These are phyloP conservation scores for Indicator indicator DNA, from an alignment of 2,113 vertebrate species.

Conservation along the genomic window DNA sequence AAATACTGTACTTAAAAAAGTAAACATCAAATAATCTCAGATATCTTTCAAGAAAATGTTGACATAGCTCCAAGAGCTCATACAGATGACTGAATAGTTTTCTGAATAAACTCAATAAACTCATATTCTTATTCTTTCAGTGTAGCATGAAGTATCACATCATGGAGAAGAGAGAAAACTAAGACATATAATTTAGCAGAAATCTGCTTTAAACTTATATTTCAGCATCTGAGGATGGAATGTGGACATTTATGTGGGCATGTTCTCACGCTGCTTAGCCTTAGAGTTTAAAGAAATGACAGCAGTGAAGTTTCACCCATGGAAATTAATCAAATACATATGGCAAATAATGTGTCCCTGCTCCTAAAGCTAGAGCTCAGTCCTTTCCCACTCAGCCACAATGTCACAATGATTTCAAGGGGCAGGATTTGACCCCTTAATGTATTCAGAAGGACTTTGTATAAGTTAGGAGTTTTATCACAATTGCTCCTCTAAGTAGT, in stretches of 20 bases:
- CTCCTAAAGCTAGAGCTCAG: neutral
- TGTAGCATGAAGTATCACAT: conserved; percentile 56
- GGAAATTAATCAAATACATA: neutral
- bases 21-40: conserved; percentile 82
- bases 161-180: conserved; percentile 20
- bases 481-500: conserved; percentile 65
- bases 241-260: neutral
- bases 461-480: conserved; percentile 47
- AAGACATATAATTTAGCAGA: conserved; percentile 29
- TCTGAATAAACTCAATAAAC: conserved; percentile 81
- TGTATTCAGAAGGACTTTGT: conserved; percentile 40
- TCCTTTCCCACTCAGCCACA: neutral
- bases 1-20: conserved; percentile 84
- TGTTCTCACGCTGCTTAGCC: neutral
- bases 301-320: neutral
- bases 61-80: conserved; percentile 79
- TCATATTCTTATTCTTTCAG: conserved; percentile 75
- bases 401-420: neutral
- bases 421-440: conserved; percentile 31
- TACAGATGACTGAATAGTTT: conserved; percentile 75
- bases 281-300: neutral
- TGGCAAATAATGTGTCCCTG: neutral
- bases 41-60: conserved; percentile 85
- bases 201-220: conserved; percentile 37
- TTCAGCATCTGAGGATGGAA: neutral